Base-by-base conservation (phyloP, 2,888 invertebrate genomes). In the Caenorhabditis sulstoni region DNA sequence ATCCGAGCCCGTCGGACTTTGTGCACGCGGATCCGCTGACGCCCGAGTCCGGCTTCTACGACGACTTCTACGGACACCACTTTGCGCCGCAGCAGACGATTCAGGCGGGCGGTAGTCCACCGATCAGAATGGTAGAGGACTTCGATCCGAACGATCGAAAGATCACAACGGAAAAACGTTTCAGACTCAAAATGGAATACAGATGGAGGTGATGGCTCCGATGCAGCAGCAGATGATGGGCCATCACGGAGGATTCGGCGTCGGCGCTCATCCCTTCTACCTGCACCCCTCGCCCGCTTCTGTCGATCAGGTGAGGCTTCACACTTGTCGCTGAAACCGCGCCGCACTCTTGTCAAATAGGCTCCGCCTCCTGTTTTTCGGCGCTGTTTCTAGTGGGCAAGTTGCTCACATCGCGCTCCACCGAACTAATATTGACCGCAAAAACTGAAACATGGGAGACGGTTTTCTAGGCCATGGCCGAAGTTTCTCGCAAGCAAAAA, bases 21-120 rank as follows among this genome's bases (percentile, higher is more conserved):
- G 77, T 65, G 1, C 81, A 79, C 37, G 80, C 81, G 22, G 29
- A 29, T 29, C 86, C 86, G 1, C 41, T 84, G 47, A 86, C 87
- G 3, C 87, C 87, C 1, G 87, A 87, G 70, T 79, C 79, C 23
- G 87, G 87, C 45, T 87, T 84, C 73, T 87, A 86, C 79, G 87
- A 87, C 12, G 87, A 87, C 57, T 83, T 67, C 65, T 84, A 80
- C 64, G 22, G 55, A 16, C 75, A 65, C 39, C 71, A 59, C n/a
- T 50, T 62, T 9, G 47, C 49, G 20, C 55, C 41, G 61, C 61
- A 61, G 14, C 59, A 65, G 29, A 29, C 29, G 29, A 3, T 29
- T 3, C 29, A 29, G 7, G n/a, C n/a, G n/a, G n/a, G n/a, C n/a
- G 29, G 29, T 5, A 29, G 29, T 29, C 29, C 29, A 7, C 65